Base-by-base conservation (phyloP, 2,888 invertebrate species). In the Drosophila fungiperda region DNA sequence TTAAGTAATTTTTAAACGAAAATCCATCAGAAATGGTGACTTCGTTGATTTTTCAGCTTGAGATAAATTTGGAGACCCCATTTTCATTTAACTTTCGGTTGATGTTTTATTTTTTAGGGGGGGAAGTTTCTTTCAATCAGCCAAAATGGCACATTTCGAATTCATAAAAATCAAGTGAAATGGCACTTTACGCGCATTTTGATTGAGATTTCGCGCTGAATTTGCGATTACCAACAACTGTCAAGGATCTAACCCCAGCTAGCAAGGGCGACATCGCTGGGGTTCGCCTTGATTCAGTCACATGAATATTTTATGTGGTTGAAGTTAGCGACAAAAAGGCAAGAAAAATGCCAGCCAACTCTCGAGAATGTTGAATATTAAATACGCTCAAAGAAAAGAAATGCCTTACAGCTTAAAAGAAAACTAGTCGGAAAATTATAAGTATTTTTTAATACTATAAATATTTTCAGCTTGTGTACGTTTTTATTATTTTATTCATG, bases 141-240 rank as follows among this genome's bases (percentile, higher is more conserved):
- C 54, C 42, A 60, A 71, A 65, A 55, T 79, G 40, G 48, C 62
- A 29, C 71, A 76, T 73, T 80, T 73, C 49, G 53, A 73, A 80
- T 83, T 83, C 82, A 83, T 80, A 86, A 83, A 80, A 83, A 88
- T 86, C 76, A 86, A 86, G 78, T 81, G 71, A 86, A 88, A 86
- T 88, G 89, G 87, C 83, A 88, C 89, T 86, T 88, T 83, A 69
- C 81, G 86, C 83, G 86, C 81, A 83, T 88, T 88, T 86, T 83
- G 84, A 86, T 81, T 84, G 76, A 76, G 78, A 81, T 86, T 88
- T 86, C 76, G 84, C 84, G 84, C 87, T 88, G 83, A 84, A 80
- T 86, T 76, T 84, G 82, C 83, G 71, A 86, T 78, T 80, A 86
- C 86, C 75, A 64, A 61, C 67, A 54, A 55, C 42, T 53, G 78